Base-by-base conservation (phyloP, 2,888 invertebrate species). In the Subacronicta megacephala region DNA sequence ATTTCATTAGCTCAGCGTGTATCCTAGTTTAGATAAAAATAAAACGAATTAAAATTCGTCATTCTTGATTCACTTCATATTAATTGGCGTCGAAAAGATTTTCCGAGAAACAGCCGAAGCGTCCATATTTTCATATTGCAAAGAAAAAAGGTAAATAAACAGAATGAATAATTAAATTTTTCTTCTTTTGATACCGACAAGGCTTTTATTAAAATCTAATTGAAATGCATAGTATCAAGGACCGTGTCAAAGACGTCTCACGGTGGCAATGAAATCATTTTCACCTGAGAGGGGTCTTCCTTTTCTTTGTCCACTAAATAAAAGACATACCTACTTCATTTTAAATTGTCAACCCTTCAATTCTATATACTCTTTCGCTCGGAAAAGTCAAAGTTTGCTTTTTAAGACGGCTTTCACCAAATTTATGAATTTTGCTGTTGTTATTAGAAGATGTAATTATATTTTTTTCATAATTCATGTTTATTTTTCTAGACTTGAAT, bases 121-220 rank as follows among this genome's bases (percentile, higher is more conserved):
- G 15, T 5, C 7, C 1, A 16, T 29, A 18, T n/a, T 31, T 46
- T 2, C 23, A 44, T 41, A 40, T 29, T 6, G 18, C 9, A 38
- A 45, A 50, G n/a, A 38, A 43, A 31, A 46, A 18, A 36, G 3
- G 3, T 31, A 18, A 61, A 15, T 55, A 51, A 52, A 20, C 31
- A 38, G 17, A 37, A 29, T 7, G 16, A 49, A 46, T 38, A 20
- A 45, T 51, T 13, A n/a, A 13, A 38, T 17, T 43, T 46, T 40
- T 17, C 7, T 13, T 37, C 20, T 15, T 49, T 26, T 37, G 23
- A 20, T 23, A 38, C 36, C 29, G 41, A 26, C 26, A 13, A 17
- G 23, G 42, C 55, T 67, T 74, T 67, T 58, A 78, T 58, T 70
- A 62, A 56, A 75, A 74, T 67, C 29, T 65, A 61, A 78, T 80